These are phyloP conservation scores for Miniopterus natalensis DNA, from an alignment of 2,113 vertebrate genomes.

Conservation along the genomic window DNA sequence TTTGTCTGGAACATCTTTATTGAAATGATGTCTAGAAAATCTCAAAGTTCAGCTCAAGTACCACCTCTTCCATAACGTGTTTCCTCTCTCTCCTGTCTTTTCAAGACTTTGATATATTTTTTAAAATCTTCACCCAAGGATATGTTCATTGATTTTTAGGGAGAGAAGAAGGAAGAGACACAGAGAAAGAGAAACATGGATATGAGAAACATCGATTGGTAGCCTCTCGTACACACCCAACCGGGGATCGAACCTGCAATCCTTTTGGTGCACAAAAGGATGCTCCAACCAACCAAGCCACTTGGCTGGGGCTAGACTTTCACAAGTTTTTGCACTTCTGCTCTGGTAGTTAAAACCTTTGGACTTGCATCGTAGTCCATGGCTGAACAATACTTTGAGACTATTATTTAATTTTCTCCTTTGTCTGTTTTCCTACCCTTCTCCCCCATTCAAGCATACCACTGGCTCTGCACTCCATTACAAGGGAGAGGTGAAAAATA, in stretches of 20 bases:
- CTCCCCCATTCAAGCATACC: not conserved
- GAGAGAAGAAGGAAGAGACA: not conserved
- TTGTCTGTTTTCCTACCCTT: not conserved
- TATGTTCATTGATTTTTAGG: not conserved
- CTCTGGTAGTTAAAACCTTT: not conserved
- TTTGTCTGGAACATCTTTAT: not conserved
- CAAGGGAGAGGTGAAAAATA: conserved; percentile 35
- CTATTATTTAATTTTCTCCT: not conserved
- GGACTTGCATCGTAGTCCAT: not conserved
- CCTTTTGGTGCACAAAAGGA: not conserved
- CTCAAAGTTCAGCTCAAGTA: not conserved
- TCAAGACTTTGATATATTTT: not conserved
- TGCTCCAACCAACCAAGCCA: not conserved
- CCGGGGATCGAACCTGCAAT: not conserved
- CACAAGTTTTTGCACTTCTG: not conserved
- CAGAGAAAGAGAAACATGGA: not conserved
- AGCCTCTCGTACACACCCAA: not conserved
- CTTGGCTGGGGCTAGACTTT: not conserved
- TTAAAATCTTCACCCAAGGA: not conserved
- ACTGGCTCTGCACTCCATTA: not conserved
- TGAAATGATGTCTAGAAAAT: not conserved
- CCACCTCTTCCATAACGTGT: not conserved
- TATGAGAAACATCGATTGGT: not conserved
- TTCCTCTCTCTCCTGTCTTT: not conserved
- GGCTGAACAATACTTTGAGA: not conserved